Conservation (phyloP, 1,140 invertebrate species). For the Monochamus saltuarius region DNA sequence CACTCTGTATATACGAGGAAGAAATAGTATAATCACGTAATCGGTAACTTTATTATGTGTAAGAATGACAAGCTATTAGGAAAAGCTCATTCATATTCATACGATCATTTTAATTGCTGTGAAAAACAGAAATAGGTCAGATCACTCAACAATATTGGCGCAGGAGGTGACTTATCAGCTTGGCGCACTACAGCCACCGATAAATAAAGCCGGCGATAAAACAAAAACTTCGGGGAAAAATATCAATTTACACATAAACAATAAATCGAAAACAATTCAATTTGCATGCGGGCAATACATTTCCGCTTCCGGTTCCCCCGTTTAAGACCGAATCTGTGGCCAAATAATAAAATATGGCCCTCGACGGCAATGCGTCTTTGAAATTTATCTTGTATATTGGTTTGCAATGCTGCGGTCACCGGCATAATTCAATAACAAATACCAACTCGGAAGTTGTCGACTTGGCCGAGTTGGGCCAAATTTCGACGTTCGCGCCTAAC, state of each 20-base stretch:
- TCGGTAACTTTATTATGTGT: too few species aligned
- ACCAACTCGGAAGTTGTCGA: too few species aligned
- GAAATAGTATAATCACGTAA: too few species aligned
- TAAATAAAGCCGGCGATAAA: conserved; percentile 2
- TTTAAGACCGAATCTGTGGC: conserved; percentile 30
- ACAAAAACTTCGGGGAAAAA: conserved; percentile 17
- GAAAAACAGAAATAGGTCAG: too few species aligned
- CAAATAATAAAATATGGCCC: conserved; percentile 29
- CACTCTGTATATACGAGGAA: too few species aligned
- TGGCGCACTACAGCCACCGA: background rate
- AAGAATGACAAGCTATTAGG: too few species aligned
- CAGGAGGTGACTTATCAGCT: too few species aligned
- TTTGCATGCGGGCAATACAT: conserved; percentile 26
- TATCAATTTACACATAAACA: conserved; percentile 30
- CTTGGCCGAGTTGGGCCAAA: too few species aligned
- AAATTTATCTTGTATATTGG: conserved; percentile 28
- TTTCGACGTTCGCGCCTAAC: too few species aligned
- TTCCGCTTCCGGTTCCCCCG: conserved; percentile 15
- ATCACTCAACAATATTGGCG: too few species aligned
- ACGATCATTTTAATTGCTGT: too few species aligned
- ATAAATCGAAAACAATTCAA: conserved; percentile 31
- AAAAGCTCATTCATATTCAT: too few species aligned
- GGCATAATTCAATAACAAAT: conserved; percentile 25
- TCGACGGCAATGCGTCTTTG: conserved; percentile 19
- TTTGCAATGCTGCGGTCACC: conserved; percentile 23